phyloP scores from a whole-genome alignment of 2,888 invertebrate genomes.

The Acanthopleura granulata region DNA sequence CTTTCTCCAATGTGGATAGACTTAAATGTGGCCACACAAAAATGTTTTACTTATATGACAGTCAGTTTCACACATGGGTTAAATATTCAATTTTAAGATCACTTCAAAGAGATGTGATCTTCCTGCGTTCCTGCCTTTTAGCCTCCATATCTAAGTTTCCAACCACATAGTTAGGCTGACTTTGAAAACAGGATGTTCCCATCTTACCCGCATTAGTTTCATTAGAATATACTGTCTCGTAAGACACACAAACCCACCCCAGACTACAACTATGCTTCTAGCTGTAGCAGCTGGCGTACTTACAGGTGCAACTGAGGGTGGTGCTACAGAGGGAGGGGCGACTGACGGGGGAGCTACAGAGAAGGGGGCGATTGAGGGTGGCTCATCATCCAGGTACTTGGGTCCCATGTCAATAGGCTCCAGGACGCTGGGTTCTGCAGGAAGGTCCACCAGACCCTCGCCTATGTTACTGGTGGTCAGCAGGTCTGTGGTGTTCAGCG shows the following conservation, averaged over 20 bases:
- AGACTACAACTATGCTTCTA: too few species aligned
- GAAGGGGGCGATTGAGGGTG: constrained; percentile 60
- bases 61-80: background rate
- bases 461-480: constrained; percentile 46
- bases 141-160: too few species aligned
- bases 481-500: constrained; percentile 42
- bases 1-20: too few species aligned
- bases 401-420: constrained; percentile 38
- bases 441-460: constrained; percentile 51
- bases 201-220: too few species aligned
- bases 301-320: constrained; percentile 52
- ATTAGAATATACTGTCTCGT: too few species aligned
- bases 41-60: too few species aligned
- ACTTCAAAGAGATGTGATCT: too few species aligned
- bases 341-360: constrained; percentile 55
- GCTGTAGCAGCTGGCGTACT: constrained; percentile 29
- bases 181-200: too few species aligned
- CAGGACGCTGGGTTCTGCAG: constrained; percentile 49
- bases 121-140: too few species aligned
- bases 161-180: too few species aligned
- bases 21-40: too few species aligned
- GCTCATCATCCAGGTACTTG: constrained; percentile 47
- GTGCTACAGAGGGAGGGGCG: constrained; percentile 52
- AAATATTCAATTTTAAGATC: background rate
- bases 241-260: too few species aligned